Base-by-base conservation (phyloP, 2,888 invertebrate species). In the Gerosis bhagava region DNA sequence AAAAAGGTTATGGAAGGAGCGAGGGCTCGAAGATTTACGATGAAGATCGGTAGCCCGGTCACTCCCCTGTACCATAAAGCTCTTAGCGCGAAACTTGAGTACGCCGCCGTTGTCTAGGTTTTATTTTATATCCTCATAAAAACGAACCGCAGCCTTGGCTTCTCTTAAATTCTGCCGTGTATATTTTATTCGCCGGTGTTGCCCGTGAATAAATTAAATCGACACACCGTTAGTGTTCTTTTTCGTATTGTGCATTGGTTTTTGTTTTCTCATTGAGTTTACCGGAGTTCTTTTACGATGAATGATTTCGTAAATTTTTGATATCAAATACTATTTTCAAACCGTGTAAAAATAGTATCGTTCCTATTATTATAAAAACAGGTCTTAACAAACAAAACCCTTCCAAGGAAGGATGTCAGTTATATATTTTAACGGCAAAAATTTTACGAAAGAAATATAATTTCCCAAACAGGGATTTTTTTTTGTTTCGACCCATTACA, bases 1-100 rank as follows among this genome's bases (percentile, higher is more conserved):
- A 37, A 45, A 31, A 45, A 32, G 8, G 13, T 32, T 37, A 37
- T 59, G 57, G 58, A 59, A 63, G 13, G 26, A 29, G 67, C 70
- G 70, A 73, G 70, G 53, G 11, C 5, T 15, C 6, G 8, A 11
- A 69, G 77, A 77, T 79, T 79, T 76, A 77, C 72, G 73, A 68
- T 21, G 26, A 62, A 59, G 64, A 64, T 65, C 71, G 64, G 71
- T 68, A 66, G 70, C 67, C 56, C 61, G 70, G 73, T 75, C 77
- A 72, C 55, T 75, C 67, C 65, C 69, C 77, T 64, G 62, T 55
- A 62, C 59, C 64, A 63, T 65, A 65, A 74, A 73, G 67, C 62
- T 69, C 63, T 34, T 34, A 39, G 31, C 21, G 22, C 39, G 19
- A 46, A 46, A 46, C 39, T 46, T 32, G 46, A 46, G 29, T 45